Percentiles rank a stretch among this genome's conserved stretches.
These are phyloP conservation scores for Rhadinocentrus ornatus DNA, from an alignment of 2,797 vertebrate species.

Conservation along the genomic window DNA sequence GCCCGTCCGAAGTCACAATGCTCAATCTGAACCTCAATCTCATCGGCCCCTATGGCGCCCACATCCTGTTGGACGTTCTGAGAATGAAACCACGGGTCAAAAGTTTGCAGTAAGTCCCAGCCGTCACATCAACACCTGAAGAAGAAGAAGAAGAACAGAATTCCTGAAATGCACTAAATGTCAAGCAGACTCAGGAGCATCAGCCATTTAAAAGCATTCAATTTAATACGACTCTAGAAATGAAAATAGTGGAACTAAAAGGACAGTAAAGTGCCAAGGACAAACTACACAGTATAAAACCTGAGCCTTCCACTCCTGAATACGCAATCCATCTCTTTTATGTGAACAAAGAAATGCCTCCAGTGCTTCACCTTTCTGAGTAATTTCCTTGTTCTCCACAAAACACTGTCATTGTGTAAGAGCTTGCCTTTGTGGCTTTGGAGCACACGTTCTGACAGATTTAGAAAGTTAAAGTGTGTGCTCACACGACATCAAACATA, in stretches of 20 bases:
- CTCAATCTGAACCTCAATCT: slow-evolving; percentile 89
- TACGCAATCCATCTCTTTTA: slow-evolving; percentile 39
- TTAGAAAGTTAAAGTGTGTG: slow-evolving; percentile 6
- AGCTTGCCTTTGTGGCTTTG: slow-evolving; percentile 17
- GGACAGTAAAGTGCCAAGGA: slow-evolving; percentile 28
- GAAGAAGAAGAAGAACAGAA: neutral
- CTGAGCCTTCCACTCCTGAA: slow-evolving; percentile 26
- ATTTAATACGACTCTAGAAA: slow-evolving; percentile 7
- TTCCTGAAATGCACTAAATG: neutral
- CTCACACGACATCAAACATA: neutral
- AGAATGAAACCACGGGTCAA: slow-evolving; percentile 79
- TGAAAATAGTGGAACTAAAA: slow-evolving; percentile 16
- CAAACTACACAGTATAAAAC: slow-evolving; percentile 12
- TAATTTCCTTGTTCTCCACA: slow-evolving; percentile 22
- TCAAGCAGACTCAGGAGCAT: neutral
- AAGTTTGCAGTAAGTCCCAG: slow-evolving; percentile 81
- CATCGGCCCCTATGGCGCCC: slow-evolving; percentile 81
- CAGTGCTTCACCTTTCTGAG: slow-evolving; percentile 26
- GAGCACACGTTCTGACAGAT: slow-evolving; percentile 8
- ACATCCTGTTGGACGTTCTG: slow-evolving; percentile 82
- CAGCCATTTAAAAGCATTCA: neutral
- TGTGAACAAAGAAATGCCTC: slow-evolving; percentile 36
- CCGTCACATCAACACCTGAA: neutral
- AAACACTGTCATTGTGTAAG: slow-evolving; percentile 22
- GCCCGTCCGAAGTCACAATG: slow-evolving; percentile 79